These are phyloP conservation scores for Osmerus eperlanus DNA, from an alignment of 2,113 vertebrate species.

Conservation along the genomic window DNA sequence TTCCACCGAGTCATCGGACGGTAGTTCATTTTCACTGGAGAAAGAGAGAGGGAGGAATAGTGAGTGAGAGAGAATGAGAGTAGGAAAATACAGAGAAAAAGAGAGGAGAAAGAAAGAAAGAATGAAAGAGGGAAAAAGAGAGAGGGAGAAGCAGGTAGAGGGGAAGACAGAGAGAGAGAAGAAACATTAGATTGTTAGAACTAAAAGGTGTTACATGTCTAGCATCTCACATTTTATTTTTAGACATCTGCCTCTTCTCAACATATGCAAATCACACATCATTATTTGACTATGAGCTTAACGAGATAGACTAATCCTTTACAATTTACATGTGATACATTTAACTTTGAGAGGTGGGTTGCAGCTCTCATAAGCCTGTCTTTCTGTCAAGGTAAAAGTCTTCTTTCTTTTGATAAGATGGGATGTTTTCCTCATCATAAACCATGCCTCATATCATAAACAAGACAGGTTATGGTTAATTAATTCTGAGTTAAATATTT, in stretches of 20 bases:
- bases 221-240: background rate
- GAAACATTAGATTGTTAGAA: background rate
- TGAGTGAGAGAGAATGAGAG: background rate
- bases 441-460: no score
- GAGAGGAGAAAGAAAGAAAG: background rate
- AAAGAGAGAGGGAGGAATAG: slow-evolving; percentile 3
- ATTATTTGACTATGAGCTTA: background rate
- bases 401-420: background rate
- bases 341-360: background rate
- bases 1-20: slow-evolving; percentile 68
- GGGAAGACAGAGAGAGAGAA: background rate
- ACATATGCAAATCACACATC: background rate
- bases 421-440: no score
- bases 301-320: background rate
- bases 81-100: background rate
- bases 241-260: background rate
- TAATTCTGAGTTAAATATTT: background rate
- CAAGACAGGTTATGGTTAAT: no score
- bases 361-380: background rate
- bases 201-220: background rate
- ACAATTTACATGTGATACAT: background rate
- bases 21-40: slow-evolving; percentile 70
- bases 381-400: background rate
- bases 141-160: background rate
- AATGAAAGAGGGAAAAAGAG: background rate